Evolutionary conservation across 2,888 invertebrate genomes (phyloP), one percentile per base, ranked within the genome.

Genomic region (Leptinotarsa peninsularis): DNA sequence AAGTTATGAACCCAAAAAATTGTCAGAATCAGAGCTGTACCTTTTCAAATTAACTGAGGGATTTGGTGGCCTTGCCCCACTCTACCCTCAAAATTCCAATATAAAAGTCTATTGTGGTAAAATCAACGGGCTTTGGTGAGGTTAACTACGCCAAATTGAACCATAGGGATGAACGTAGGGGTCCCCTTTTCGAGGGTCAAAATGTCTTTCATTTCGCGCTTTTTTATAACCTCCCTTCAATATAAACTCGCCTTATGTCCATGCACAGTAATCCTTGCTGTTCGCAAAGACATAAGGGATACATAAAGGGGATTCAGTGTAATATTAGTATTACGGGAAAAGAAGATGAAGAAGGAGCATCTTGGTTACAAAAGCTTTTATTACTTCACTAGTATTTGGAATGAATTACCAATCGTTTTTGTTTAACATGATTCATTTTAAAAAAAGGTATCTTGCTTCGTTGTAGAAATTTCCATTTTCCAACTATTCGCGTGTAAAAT

Each of bases 121-220:
- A 78, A 80, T 80, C 79, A 79, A 67, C 77, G 77, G 78, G 79
- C 71, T 75, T 77, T 77, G 76, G 78, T 68, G 77, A 85, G 84
- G 85, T 86, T 86, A 86, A 86, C 86, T 84, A 82, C 83, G 82
- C 81, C 83, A 85, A 86, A 86, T 85, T 85, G 85, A 85, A 84
- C 83, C 80, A 79, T 80, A 83, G 84, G 85, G 85, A 82, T 80
- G 83, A 82, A 82, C 82, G 82, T 81, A 80, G 81, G 75, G 66
- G 69, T 73, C 78, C 81, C 81, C 81, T 79, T 77, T 33, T 79
- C 79, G 80, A 84, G 86, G 86, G 86, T 85, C 85, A 84, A 83
- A 85, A 86, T 84, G 85, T 86, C 85, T 86, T 86, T 85, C 85
- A 84, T 83, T 85, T 85, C 86, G 85, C 85, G 84, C 83, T 85